phyloP scores from a whole-genome alignment of 2,888 invertebrate genomes.

The Cheilosia soror region DNA sequence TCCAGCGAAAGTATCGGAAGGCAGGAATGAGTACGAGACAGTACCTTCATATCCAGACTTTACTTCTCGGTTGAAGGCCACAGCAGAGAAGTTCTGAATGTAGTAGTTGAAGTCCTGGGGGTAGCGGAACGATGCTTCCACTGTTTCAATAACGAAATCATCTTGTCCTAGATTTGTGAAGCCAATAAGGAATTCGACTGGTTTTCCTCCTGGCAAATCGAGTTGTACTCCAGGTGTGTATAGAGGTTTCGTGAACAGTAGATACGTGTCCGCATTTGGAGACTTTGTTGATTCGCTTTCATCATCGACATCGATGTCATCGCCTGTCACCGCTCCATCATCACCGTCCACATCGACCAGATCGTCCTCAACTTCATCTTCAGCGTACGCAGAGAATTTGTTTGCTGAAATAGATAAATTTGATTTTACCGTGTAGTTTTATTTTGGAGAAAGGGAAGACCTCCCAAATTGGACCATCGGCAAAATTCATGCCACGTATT shows the following conservation, averaged over 20 bases:
- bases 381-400: slow-evolving; percentile 85
- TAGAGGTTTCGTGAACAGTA: slow-evolving; percentile 94
- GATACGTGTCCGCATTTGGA: slow-evolving; percentile 94
- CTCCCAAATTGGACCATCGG: slow-evolving; percentile 20
- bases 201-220: slow-evolving; percentile 91
- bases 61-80: slow-evolving; percentile 94
- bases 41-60: slow-evolving; percentile 97
- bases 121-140: slow-evolving; percentile 99
- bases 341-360: slow-evolving; percentile 89
- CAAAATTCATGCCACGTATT: slow-evolving; percentile 68
- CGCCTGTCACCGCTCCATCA: slow-evolving; percentile 86
- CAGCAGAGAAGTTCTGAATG: slow-evolving; percentile 98
- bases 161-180: slow-evolving; percentile 97
- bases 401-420: slow-evolving; percentile 82
- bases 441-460: slow-evolving; percentile 31
- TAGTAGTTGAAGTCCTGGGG: slow-evolving; percentile 99
- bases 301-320: slow-evolving; percentile 86
- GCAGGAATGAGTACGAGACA: slow-evolving; percentile 96
- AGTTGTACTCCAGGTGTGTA: slow-evolving; percentile 87
- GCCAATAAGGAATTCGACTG: slow-evolving; percentile 97
- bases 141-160: slow-evolving; percentile 95
- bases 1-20: slow-evolving; percentile 98
- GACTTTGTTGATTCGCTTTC: slow-evolving; percentile 88
- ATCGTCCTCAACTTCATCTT: slow-evolving; percentile 86
- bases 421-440: background rate